phyloP scores from a whole-genome alignment of 2,797 vertebrate genomes.

The Gobio occitaniae region DNA sequence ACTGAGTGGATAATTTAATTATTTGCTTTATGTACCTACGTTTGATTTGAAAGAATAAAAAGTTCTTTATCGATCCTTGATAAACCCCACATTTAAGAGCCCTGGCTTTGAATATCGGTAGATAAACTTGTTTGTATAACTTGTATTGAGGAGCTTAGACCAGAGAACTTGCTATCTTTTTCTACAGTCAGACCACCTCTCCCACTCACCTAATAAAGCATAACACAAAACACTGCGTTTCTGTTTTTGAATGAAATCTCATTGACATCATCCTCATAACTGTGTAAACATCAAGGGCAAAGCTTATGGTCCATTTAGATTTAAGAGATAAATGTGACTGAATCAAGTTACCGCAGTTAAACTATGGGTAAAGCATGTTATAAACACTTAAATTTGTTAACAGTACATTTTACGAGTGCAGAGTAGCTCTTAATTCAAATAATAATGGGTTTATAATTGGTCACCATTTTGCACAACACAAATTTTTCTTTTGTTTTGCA shows the following conservation, averaged over 20 bases:
- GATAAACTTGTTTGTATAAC: slow-evolving; percentile 65
- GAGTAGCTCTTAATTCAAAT: neutral
- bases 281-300: neutral
- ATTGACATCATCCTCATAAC: neutral
- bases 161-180: slow-evolving; percentile 71
- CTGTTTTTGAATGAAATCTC: neutral
- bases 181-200: slow-evolving; percentile 67
- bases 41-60: slow-evolving; percentile 49
- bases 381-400: neutral
- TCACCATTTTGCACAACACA: neutral
- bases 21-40: slow-evolving; percentile 62
- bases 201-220: slow-evolving; percentile 72
- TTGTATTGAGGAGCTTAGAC: slow-evolving; percentile 71
- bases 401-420: neutral
- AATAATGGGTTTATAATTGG: neutral
- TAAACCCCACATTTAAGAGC: slow-evolving; percentile 39
- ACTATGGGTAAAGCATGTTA: neutral
- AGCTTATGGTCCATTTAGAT: neutral
- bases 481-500: no score
- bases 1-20: slow-evolving; percentile 64
- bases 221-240: slow-evolving; percentile 60
- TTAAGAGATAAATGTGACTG: neutral
- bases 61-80: slow-evolving; percentile 50
- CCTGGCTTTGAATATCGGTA: slow-evolving; percentile 46
- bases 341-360: neutral